Evolutionary conservation across 2,888 invertebrate species (phyloP).

Genomic region (Nomada lathburiana): DNA sequence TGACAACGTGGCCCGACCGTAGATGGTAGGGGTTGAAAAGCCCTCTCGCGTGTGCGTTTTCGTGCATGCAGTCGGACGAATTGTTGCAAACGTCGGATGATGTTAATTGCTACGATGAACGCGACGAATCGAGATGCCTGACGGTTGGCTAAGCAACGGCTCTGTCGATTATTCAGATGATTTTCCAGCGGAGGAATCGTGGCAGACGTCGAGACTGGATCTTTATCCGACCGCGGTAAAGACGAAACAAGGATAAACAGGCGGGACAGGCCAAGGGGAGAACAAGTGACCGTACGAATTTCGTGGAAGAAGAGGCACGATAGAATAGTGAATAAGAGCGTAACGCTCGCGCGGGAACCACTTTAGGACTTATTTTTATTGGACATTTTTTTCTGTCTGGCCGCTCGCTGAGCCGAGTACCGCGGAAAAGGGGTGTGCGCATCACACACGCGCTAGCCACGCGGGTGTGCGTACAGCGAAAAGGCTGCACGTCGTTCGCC

Average conservation of each 20-base stretch:
- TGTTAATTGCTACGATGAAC: constrained; percentile 5
- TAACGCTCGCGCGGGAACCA: constrained; percentile 67
- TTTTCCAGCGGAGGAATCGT: neutral
- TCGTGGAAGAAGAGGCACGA: constrained; percentile 36
- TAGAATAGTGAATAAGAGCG: constrained; percentile 34
- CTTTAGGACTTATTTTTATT: constrained; percentile 78
- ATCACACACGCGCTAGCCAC: constrained; percentile 26
- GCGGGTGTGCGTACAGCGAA: constrained; percentile 46
- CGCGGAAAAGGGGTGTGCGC: constrained; percentile 66
- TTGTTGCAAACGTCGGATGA: neutral
- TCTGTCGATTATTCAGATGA: neutral
- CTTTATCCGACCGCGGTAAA: neutral
- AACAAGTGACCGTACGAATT: constrained; percentile 46
- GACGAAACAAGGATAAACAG: constrained; percentile 16
- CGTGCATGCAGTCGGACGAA: neutral
- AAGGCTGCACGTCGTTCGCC: constrained; percentile 48
- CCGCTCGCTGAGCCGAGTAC: constrained; percentile 57
- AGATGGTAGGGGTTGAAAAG: constrained; percentile 18
- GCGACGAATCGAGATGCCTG: neutral
- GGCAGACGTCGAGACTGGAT: neutral
- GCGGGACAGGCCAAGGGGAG: neutral
- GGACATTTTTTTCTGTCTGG: constrained; percentile 73
- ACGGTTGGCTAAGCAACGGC: neutral
- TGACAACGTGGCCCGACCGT: neutral
- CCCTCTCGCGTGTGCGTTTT: constrained; percentile 13